These are phyloP conservation scores for Chaetorhynchus papuensis DNA, from an alignment of 2,113 vertebrate genomes.

Conservation along the genomic window DNA sequence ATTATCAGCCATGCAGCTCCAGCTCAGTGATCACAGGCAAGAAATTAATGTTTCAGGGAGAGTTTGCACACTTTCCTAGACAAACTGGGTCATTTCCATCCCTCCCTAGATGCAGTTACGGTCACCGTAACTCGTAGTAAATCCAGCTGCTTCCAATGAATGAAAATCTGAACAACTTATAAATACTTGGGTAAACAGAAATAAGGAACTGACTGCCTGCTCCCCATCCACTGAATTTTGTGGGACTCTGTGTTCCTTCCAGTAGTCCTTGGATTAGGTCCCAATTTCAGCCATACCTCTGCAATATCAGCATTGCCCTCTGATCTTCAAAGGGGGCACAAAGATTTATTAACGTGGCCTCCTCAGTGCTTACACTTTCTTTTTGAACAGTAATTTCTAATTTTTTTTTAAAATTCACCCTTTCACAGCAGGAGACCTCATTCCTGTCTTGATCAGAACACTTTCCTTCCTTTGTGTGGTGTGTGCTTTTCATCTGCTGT, in stretches of 20 bases:
- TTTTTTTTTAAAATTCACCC: not conserved
- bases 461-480: not conserved
- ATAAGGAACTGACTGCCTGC: not conserved
- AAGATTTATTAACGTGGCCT: not conserved
- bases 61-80: slow-evolving; percentile 16
- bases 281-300: not conserved
- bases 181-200: not conserved
- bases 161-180: not conserved
- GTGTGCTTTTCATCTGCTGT: not conserved
- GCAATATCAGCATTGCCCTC: not conserved
- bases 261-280: not conserved
- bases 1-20: slow-evolving; percentile 40
- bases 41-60: slow-evolving; percentile 30
- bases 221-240: not conserved
- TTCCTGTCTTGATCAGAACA: not conserved
- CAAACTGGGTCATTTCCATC: slow-evolving; percentile 13
- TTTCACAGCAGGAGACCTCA: not conserved
- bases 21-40: slow-evolving; percentile 43
- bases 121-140: not conserved
- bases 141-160: not conserved
- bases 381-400: not conserved
- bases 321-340: not conserved
- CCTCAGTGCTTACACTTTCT: not conserved
- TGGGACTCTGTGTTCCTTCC: not conserved
- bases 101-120: not conserved